Percentiles rank a stretch among this genome's conserved stretches.
Evolutionary conservation across 1,140 invertebrate genomes (phyloP).

Genomic region (Drosophila ercepeae): DNA sequence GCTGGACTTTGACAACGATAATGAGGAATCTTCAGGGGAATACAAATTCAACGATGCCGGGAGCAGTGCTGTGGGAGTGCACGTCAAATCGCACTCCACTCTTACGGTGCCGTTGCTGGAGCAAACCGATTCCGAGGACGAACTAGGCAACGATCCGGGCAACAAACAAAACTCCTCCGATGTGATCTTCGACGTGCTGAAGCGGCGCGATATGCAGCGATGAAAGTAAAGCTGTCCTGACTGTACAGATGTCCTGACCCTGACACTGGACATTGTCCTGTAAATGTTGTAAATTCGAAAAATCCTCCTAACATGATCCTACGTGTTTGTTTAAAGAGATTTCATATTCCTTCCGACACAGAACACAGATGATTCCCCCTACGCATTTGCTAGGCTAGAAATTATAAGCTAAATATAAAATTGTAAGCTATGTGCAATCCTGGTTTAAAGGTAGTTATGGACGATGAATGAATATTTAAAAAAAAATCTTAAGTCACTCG

Average conservation of each 20-base stretch:
- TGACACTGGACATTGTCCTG: constrained; percentile 33
- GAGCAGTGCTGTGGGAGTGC: constrained; percentile 26
- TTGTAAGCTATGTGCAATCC: constrained; percentile 7
- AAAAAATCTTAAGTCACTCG: not conserved
- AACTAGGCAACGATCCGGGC: constrained; percentile 41
- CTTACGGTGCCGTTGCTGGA: constrained; percentile 73
- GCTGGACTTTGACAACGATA: constrained; percentile 52
- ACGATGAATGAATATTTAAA: not conserved
- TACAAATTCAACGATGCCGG: constrained; percentile 61
- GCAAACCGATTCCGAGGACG: constrained; percentile 75
- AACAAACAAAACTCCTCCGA: constrained; percentile 79
- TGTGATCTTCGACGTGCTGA: constrained; percentile 83
- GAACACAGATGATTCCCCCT: not conserved
- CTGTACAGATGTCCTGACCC: constrained; percentile 21
- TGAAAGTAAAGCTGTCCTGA: constrained; percentile 20
- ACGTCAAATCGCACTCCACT: constrained; percentile 39
- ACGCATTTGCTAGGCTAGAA: constrained; percentile 10
- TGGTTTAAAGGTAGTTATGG: not conserved
- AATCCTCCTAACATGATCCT: not conserved
- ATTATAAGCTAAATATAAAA: not conserved
- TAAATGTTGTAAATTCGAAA: constrained; percentile 77
- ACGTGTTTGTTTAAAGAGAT: not conserved
- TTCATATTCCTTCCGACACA: not conserved
- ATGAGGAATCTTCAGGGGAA: constrained; percentile 52
- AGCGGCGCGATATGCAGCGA: constrained; percentile 81